A percentile compares a stretch with the other conserved stretches of the same genome.
Evolutionary conservation across 2,113 vertebrate species (phyloP).

Genomic region (Pithys albifrons): DNA sequence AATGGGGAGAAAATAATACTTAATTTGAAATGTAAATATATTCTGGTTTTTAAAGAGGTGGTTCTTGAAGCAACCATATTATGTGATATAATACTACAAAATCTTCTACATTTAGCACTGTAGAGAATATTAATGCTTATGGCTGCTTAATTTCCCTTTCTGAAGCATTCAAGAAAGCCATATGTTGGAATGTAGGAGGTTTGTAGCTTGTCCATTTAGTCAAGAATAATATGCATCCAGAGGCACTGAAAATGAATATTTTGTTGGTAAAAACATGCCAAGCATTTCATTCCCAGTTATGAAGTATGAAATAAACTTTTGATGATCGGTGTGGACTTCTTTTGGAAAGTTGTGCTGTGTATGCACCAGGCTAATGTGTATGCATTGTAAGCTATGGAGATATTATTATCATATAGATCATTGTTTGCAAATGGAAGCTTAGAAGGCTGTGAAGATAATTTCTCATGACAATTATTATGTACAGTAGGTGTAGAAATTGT

Average conservation of each 20-base stretch:
- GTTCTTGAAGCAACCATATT: background rate
- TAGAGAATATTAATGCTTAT: slow-evolving; percentile 9
- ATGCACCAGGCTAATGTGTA: slow-evolving; percentile 12
- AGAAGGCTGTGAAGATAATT: slow-evolving; percentile 46
- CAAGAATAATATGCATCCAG: slow-evolving; percentile 36
- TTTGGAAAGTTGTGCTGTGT: slow-evolving; percentile 6
- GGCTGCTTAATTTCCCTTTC: slow-evolving; percentile 32
- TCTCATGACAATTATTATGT: slow-evolving; percentile 64
- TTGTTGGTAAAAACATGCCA: slow-evolving; percentile 12
- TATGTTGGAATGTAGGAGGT: slow-evolving; percentile 27
- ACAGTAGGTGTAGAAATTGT: slow-evolving; percentile 46
- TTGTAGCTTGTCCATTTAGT: slow-evolving; percentile 45
- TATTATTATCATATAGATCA: slow-evolving; percentile 50
- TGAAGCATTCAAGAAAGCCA: background rate
- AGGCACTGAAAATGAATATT: slow-evolving; percentile 16
- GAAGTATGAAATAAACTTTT: slow-evolving; percentile 27
- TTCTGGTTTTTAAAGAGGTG: background rate
- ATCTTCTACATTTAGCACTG: slow-evolving; percentile 6
- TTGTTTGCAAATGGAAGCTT: slow-evolving; percentile 40
- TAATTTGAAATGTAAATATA: slow-evolving; percentile 37
- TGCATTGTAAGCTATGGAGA: slow-evolving; percentile 12
- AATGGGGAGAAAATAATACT: slow-evolving; percentile 17
- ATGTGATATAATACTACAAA: background rate
- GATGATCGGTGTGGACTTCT: slow-evolving; percentile 3
- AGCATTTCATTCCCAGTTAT: slow-evolving; percentile 19